Evolutionary conservation across 2,113 vertebrate genomes (phyloP).

Genomic region (Emydura subglobosa): DNA sequence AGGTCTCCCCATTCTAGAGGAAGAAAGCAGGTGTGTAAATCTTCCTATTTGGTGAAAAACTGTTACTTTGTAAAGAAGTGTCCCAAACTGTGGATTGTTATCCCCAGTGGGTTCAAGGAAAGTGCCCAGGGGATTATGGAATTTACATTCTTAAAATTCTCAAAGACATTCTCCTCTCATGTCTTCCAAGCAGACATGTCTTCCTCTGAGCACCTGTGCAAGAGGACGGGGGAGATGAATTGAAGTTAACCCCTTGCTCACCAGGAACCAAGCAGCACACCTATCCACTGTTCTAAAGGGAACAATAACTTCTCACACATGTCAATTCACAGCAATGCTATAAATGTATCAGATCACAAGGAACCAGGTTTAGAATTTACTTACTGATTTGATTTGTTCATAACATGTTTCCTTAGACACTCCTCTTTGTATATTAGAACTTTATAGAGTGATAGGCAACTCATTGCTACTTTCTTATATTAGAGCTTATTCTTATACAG

Average conservation of each 20-base stretch:
- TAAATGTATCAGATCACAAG: not conserved
- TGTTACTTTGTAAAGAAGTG: not conserved
- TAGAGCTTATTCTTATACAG: not conserved
- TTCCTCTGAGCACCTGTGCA: not conserved
- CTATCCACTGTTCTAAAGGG: not conserved
- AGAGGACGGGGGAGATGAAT: not conserved
- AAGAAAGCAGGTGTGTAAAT: conserved; percentile 48
- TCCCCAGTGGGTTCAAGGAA: not conserved
- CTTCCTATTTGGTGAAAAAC: not conserved
- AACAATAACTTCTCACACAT: not conserved
- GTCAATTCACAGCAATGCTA: not conserved
- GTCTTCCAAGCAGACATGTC: not conserved
- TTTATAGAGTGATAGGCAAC: not conserved
- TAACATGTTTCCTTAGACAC: not conserved
- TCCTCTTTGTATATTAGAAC: not conserved
- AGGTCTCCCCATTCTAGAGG: not conserved
- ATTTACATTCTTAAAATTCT: not conserved
- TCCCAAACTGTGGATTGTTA: conserved; percentile 14
- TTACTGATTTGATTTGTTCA: not conserved
- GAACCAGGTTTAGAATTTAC: not conserved
- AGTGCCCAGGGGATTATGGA: not conserved
- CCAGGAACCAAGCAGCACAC: not conserved
- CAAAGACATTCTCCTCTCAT: rapidly evolving
- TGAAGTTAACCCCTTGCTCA: not conserved
- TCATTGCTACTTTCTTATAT: not conserved